These are phyloP conservation scores for Triplophysa yarkandensis DNA, from an alignment of 2,797 vertebrate species.

Conservation along the genomic window DNA sequence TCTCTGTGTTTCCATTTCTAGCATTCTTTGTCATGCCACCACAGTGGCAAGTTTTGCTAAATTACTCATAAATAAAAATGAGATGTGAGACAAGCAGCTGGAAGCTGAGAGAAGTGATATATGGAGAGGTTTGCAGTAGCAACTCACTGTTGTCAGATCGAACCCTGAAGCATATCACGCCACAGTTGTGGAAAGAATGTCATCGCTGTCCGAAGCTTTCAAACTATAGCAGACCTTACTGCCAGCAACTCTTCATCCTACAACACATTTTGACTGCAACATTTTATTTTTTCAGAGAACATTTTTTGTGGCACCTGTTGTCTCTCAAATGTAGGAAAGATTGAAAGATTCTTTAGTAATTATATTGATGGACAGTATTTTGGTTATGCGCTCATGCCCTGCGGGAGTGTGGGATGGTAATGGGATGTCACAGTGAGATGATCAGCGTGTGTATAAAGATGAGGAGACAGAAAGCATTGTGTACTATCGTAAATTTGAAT, in stretches of 20 bases:
- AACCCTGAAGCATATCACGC: slow-evolving; percentile 7
- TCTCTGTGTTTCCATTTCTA: slow-evolving; percentile 4
- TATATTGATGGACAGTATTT: slow-evolving; percentile 35
- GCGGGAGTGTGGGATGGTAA: slow-evolving; percentile 36
- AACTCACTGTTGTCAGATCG: slow-evolving; percentile 10
- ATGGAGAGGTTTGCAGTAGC: slow-evolving; percentile 59
- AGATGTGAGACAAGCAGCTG: slow-evolving; percentile 51
- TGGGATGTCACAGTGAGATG: slow-evolving; percentile 35
- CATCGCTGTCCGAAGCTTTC: slow-evolving; percentile 13
- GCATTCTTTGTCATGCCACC: slow-evolving; percentile 40
- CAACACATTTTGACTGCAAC: neutral
- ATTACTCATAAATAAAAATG: slow-evolving; percentile 61
- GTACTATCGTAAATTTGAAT: slow-evolving; percentile 2
- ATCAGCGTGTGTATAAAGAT: slow-evolving; percentile 27
- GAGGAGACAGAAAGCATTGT: neutral
- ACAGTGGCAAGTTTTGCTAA: slow-evolving; percentile 34
- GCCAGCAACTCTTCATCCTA: neutral
- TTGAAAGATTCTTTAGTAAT: slow-evolving; percentile 2
- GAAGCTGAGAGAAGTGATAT: slow-evolving; percentile 51
- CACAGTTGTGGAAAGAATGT: slow-evolving; percentile 31
- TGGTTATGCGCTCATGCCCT: slow-evolving; percentile 23
- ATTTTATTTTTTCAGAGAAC: neutral
- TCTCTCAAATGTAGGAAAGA: neutral
- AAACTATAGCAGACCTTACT: slow-evolving; percentile 12
- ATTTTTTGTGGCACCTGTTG: neutral